Conservation (phyloP, 2,113 vertebrate species). For the Tragulus kanchil region DNA sequence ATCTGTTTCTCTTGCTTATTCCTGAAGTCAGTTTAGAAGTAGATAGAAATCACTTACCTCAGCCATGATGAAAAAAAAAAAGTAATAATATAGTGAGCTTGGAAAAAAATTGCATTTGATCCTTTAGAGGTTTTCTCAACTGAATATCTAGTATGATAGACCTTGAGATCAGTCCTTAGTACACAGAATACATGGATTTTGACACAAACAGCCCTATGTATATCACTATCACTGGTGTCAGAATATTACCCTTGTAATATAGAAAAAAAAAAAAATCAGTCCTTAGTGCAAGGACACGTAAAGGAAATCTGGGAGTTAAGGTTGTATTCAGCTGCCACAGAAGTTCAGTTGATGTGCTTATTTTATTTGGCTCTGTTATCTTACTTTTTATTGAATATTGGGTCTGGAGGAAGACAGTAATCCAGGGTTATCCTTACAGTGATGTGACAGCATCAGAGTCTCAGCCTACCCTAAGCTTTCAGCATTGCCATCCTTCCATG, state of each 20-base stretch:
- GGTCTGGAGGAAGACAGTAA: neutral
- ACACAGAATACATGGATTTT: neutral
- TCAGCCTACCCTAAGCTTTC: neutral
- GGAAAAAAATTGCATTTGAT: neutral
- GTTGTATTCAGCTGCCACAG: neutral
- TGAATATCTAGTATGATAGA: neutral
- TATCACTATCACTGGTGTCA: neutral
- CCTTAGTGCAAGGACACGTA: neutral
- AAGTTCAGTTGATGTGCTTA: neutral
- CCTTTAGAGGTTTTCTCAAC: slow-evolving; percentile 25
- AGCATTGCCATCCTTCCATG: neutral
- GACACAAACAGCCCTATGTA: neutral
- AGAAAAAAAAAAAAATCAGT: too few relatives aligned
- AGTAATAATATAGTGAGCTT: neutral
- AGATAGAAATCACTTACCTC: neutral
- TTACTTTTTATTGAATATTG: neutral
- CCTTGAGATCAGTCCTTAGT: neutral
- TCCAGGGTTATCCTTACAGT: neutral
- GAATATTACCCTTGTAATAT: neutral
- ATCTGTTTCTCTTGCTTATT: neutral
- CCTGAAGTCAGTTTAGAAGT: slow-evolving; percentile 31
- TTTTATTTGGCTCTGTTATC: neutral
- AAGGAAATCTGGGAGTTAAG: neutral
- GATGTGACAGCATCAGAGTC: neutral
- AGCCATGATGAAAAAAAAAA: neutral